Base-by-base conservation (phyloP, 2,888 invertebrate genomes). In the Agrotis puta region DNA sequence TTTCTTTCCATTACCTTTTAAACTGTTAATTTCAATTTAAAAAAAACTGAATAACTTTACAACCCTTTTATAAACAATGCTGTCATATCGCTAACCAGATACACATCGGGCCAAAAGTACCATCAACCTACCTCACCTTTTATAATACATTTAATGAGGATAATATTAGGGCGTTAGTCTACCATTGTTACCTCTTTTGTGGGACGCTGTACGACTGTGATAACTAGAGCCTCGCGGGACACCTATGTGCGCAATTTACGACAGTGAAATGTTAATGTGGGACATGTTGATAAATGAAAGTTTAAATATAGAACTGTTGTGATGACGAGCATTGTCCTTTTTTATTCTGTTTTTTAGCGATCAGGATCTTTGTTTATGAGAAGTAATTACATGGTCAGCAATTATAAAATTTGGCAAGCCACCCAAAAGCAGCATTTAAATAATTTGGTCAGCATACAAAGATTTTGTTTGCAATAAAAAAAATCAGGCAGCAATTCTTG, bases 141-240 rank as follows among this genome's bases (percentile, higher is more conserved):
- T 70, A 61, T 63, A 71, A 65, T 48, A 18, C 54, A 70, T 72
- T 61, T 70, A 72, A 72, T 70, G 24, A 73, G 67, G 61, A 66
- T 62, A 70, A 66, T 66, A 75, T 65, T 59, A 61, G 59, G 47
- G 45, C 43, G 47, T 56, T 51, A 50, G 27, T 54, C 47, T 54
- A 14, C 78, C 56, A 59, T 73, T 80, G 69, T 77, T 61, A 24
- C 27, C 61, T 59, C 48, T 73, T 81, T 81, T 64, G 56, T 70
- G 64, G 48, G 1, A 47, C 33, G 27, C 48, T 64, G 57, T 70
- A 20, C 50, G 47, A 62, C 48, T 50, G 58, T 64, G 77, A 70
- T 81, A 69, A 56, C 51, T 64, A 45, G 43, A 45, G 39, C n/a
- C 57, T 51, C 58, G 22, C 5, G 66, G 62, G 66, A 79, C 47